Evolutionary conservation across 2,797 vertebrate genomes (phyloP), one percentile per base, ranked within the genome.

Genomic region (Pyrocephalus nanus): DNA sequence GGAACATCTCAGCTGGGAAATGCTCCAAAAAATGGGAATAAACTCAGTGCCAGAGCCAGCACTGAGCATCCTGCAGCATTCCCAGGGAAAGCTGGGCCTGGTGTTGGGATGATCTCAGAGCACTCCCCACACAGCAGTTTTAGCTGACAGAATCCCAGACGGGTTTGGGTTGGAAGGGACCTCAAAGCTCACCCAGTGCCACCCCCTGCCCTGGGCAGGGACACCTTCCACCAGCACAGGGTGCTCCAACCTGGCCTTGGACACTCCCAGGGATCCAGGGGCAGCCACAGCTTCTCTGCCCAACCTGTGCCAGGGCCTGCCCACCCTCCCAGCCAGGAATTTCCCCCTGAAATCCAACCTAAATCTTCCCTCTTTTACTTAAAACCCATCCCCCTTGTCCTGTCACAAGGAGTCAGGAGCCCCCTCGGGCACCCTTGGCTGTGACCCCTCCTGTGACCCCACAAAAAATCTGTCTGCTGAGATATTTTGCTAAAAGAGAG

Each of bases 41-140:
- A 50, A 27, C 23, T 65, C 42, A 74, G 20, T 0, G 16, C 27
- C 42, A 5, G 65, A 23, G 42, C 47, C 66, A 38, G 48, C 1
- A 1, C 12, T 3, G 62, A 74, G 70, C 66, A 64, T 12, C 43
- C 65, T 19, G 6, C 19, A 29, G 30, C 5, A 0, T 11, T 14
- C n/a, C 48, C 58, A 12, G 20, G 74, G 47, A 34, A 53, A 22
- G 16, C 54, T 0, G 6, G 17, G 1, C 11, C 27, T 12, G n/a
- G 7, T 4, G 2, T 0, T 9, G 27, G 61, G 29, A 15, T 8
- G 5, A 16, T 1, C 69, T 17, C 72, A 5, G 34, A 50, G 53
- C 67, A 2, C 12, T 20, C 19, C 11, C 3, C 27, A 6, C 0
- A 0, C 9, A 2, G 9, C 54, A 42, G 18, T 7, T 15, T 6